Evolutionary conservation across 2,113 vertebrate genomes (phyloP).

Genomic region (Tupaia tana): DNA sequence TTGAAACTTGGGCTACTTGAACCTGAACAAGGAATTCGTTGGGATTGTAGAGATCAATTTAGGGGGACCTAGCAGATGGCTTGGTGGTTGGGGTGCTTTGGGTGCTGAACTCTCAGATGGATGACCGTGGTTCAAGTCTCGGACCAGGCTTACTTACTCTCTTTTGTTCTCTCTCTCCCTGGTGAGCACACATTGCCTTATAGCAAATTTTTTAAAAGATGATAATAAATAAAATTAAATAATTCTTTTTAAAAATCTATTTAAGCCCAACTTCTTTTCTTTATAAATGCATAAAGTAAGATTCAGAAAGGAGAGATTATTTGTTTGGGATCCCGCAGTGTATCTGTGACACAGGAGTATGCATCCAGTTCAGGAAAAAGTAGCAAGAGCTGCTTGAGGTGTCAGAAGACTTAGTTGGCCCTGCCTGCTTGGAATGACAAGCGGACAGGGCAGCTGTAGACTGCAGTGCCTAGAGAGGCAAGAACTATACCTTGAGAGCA

Average conservation of each 20-base stretch:
- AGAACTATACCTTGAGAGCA: neutral
- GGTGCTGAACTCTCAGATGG: too few species aligned
- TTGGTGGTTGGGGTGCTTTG: too few species aligned
- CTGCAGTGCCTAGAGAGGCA: neutral
- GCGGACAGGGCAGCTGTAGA: neutral
- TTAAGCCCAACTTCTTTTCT: neutral
- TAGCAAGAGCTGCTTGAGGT: neutral
- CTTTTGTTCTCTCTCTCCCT: too few species aligned
- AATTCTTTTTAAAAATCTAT: neutral
- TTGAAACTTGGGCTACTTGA: neutral
- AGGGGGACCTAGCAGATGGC: neutral
- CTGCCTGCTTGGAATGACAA: neutral
- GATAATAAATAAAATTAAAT: too few species aligned
- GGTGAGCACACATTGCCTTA: too few species aligned
- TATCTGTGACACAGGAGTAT: neutral
- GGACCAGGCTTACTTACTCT: too few species aligned
- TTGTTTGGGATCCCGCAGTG: neutral
- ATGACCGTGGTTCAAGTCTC: too few species aligned
- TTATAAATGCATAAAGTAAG: constrained; percentile 4
- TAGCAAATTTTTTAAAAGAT: too few species aligned
- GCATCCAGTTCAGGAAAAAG: neutral
- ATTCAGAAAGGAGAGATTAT: neutral
- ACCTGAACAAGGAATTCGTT: neutral
- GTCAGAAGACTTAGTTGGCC: neutral
- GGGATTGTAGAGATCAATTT: neutral